Evolutionary conservation across 1,140 invertebrate species (phyloP), one percentile per base, ranked within the genome.

Genomic region (Drosophila dunni): DNA sequence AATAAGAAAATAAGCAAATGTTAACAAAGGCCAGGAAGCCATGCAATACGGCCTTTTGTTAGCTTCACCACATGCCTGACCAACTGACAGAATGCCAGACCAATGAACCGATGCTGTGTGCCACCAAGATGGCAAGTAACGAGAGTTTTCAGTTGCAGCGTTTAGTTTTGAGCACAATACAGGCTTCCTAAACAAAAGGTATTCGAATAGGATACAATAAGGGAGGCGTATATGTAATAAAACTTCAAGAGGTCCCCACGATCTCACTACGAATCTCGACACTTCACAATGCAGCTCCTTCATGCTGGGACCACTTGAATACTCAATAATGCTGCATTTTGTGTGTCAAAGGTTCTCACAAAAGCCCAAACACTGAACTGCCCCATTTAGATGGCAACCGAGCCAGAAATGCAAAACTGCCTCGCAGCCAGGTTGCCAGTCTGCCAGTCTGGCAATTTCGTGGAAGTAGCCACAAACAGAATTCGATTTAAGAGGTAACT

Each of bases 291-390:
- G 42, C 46, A 24, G 4, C 10, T 17, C 34, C n/a, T 29, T 9
- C 57, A 58, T 56, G 46, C 64, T 53, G 20, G 11, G 7, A 3
- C 29, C 75, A 71, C 69, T 81, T 62, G 78, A 73, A 78, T 71
- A 79, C 83, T 86, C 79, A 86, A 86, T 86, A 88, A 82, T 71
- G 83, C 76, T 73, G 57, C 44, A 67, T 79, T 85, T 86, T 86
- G 82, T 86, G 76, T 83, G 83, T 86, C 83, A 86, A 83, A 88
- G 79, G 83, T 75, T 56, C 73, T 74, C 67, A 79, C 65, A 66
- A 78, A 74, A 80, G 58, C 71, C 79, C 57, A 82, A 79, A 73
- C 68, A 82, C 50, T 64, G 77, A 61, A 64, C 33, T 33, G 13
- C 36, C 6, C 24, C 6, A 48, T 20, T 29, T 42, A 17, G 3